Evolutionary conservation across 2,797 vertebrate species (phyloP).

Genomic region (Fundulus diaphanus): DNA sequence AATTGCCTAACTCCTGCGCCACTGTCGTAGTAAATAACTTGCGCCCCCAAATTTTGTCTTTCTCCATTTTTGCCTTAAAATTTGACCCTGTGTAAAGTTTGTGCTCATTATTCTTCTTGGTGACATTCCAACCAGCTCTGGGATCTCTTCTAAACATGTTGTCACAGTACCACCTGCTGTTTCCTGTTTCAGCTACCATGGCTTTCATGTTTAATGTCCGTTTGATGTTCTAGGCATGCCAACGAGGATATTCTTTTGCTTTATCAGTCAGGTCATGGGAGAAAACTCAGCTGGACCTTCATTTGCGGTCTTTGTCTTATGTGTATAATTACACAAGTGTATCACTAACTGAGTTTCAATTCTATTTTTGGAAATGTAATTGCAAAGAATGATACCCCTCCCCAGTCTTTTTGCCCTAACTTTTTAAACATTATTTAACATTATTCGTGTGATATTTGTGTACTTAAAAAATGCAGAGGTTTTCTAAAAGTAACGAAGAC

Average conservation of each 20-base stretch:
- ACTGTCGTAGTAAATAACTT: constrained; percentile 21
- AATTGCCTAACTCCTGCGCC: no score
- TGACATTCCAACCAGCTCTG: not conserved
- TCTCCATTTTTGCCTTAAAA: constrained; percentile 9
- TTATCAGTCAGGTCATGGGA: not conserved
- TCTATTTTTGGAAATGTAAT: no score
- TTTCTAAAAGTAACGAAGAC: no score
- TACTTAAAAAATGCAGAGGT: no score
- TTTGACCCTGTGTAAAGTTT: not conserved
- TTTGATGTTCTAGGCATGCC: constrained; percentile 11
- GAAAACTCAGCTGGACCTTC: not conserved
- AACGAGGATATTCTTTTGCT: not conserved
- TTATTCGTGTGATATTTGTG: no score
- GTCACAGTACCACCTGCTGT: constrained; percentile 3
- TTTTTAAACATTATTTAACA: no score
- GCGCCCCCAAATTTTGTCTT: not conserved
- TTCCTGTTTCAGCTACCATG: constrained; percentile 20
- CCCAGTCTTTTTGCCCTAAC: no score
- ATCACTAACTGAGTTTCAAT: not conserved
- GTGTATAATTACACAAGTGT: not conserved
- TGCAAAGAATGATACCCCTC: no score
- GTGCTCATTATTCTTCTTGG: constrained; percentile 18
- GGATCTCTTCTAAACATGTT: constrained; percentile 5
- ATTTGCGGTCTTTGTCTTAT: not conserved
- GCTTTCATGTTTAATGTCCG: constrained; percentile 28